phyloP scores from a whole-genome alignment of 2,113 vertebrate genomes.

The Entelurus aequoreus region DNA sequence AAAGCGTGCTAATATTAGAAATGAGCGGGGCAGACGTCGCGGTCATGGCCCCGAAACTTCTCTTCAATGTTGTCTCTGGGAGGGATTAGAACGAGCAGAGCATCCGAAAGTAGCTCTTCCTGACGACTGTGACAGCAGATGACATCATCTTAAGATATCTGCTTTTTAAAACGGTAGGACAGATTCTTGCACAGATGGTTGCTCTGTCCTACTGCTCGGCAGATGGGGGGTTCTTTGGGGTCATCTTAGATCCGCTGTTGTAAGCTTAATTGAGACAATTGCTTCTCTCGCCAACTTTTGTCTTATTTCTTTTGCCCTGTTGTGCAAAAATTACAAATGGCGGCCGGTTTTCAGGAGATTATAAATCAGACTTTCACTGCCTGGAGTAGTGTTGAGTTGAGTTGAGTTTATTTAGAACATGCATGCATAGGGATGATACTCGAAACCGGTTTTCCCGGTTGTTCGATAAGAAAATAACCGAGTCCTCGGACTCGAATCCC shows the following conservation, averaged over 20 bases:
- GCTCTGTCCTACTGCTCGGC: slow-evolving; percentile 56
- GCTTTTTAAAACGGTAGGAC: slow-evolving; percentile 52
- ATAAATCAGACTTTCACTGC: too few relatives aligned
- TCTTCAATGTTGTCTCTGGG: slow-evolving; percentile 24
- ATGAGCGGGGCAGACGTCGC: slow-evolving; percentile 19
- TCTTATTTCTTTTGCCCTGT: too few relatives aligned
- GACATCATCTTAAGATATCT: slow-evolving; percentile 31
- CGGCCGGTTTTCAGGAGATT: too few relatives aligned
- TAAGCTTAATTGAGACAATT: slow-evolving; percentile 61
- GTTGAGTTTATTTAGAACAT: too few relatives aligned
- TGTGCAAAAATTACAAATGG: too few relatives aligned
- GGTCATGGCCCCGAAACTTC: slow-evolving; percentile 10
- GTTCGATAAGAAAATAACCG: too few relatives aligned
- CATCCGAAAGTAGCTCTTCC: slow-evolving; percentile 27
- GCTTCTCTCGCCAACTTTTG: slow-evolving; percentile 3
- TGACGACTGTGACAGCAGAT: slow-evolving; percentile 28
- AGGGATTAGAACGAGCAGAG: slow-evolving; percentile 26
- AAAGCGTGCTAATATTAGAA: slow-evolving; percentile 30
- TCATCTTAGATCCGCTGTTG: slow-evolving; percentile 60
- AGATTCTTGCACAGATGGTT: slow-evolving; percentile 67
- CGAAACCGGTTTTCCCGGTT: too few relatives aligned
- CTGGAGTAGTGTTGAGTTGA: too few relatives aligned
- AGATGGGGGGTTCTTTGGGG: slow-evolving; percentile 70
- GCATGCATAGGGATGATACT: too few relatives aligned
- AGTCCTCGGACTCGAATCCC: too few relatives aligned